phyloP scores from a whole-genome alignment of 2,797 vertebrate genomes.

The Tinamus major region DNA sequence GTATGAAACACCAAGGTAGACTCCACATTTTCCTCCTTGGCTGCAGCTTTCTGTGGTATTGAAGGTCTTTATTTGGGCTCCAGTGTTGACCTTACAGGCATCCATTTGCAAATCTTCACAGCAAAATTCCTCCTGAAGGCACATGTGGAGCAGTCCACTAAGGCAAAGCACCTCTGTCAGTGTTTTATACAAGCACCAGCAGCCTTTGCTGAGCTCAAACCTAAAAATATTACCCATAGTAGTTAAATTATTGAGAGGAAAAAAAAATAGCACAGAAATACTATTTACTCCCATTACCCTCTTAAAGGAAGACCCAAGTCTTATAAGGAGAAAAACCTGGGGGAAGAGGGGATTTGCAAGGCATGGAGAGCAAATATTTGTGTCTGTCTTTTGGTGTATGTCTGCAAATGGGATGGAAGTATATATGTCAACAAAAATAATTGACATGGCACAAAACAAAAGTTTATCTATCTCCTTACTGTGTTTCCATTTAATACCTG shows the following conservation, averaged over 20 bases:
- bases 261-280: neutral
- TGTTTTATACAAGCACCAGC: neutral
- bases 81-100: neutral
- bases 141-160: neutral
- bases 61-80: neutral
- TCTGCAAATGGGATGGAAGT: conserved; percentile 10
- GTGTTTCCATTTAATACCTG: conserved; percentile 14
- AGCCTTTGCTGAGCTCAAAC: neutral
- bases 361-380: neutral
- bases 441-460: neutral
- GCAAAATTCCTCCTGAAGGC: neutral
- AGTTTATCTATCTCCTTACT: neutral
- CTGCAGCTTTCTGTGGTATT: neutral
- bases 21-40: neutral
- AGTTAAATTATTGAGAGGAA: neutral
- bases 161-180: neutral
- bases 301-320: neutral
- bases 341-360: neutral
- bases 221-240: neutral
- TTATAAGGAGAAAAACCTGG: neutral
- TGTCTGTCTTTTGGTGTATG: neutral
- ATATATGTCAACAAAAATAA: neutral
- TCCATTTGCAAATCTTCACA: neutral
- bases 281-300: neutral
- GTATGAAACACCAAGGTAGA: neutral